These are phyloP conservation scores for Sporophila hypoxantha DNA, from an alignment of 2,113 vertebrate genomes.

Conservation along the genomic window DNA sequence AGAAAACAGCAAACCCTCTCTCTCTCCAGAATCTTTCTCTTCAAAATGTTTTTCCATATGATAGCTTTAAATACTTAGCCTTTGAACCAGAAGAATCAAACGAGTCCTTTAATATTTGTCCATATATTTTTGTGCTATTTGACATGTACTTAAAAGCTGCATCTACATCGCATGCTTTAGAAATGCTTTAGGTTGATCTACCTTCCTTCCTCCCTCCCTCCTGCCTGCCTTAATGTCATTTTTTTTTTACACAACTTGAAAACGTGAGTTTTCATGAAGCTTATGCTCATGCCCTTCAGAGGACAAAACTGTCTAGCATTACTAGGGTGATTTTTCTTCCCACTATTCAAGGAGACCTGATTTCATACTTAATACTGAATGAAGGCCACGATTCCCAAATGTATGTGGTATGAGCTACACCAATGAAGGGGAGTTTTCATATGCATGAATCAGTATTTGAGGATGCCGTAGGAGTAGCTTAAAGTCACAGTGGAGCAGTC, in stretches of 20 bases:
- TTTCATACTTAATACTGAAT: not conserved
- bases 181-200: not conserved
- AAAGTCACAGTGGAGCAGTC: not conserved
- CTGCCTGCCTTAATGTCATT: not conserved
- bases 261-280: not conserved
- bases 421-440: not conserved
- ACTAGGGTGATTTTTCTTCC: not conserved
- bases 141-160: conserved; percentile 7
- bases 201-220: not conserved
- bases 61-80: conserved; percentile 13
- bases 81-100: not conserved
- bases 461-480: not conserved
- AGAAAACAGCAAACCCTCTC: not conserved
- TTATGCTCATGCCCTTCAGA: not conserved
- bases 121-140: not conserved
- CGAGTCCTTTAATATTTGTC: not conserved
- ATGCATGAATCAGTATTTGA: not conserved
- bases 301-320: not conserved
- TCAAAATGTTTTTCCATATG: not conserved
- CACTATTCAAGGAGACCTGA: not conserved
- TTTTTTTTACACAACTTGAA: not conserved
- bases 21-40: not conserved
- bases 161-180: not conserved
- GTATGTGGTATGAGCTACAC: not conserved
- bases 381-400: not conserved